These are phyloP conservation scores for Platichthys flesus DNA, from an alignment of 2,113 vertebrate genomes.

Conservation along the genomic window DNA sequence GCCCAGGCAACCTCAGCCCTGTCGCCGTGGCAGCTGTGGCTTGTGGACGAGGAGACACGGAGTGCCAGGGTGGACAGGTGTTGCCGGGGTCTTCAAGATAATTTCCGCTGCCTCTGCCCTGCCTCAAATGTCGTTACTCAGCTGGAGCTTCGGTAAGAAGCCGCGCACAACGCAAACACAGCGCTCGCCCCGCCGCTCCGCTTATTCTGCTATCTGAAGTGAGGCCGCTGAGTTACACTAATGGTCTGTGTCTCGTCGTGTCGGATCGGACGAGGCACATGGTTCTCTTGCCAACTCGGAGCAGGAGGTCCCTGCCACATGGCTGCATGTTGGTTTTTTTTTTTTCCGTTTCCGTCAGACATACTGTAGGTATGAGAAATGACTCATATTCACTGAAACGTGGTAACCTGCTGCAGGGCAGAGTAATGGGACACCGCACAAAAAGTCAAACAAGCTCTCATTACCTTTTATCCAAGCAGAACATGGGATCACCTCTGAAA, in stretches of 20 bases:
- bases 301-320: constrained; percentile 63
- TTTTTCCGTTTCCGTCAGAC: neutral
- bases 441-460: constrained; percentile 74
- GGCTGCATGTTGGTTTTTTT: constrained; percentile 25
- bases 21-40: constrained; percentile 67
- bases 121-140: constrained; percentile 53
- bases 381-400: constrained; percentile 58
- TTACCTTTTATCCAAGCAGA: constrained; percentile 72
- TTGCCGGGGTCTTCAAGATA: constrained; percentile 62
- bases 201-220: constrained; percentile 13
- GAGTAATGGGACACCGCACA: constrained; percentile 61
- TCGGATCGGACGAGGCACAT: constrained; percentile 48
- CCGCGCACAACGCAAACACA: constrained; percentile 34
- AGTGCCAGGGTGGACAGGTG: constrained; percentile 72
- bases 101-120: constrained; percentile 42
- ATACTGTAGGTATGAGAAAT: constrained; percentile 54
- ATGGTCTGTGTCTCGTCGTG: constrained; percentile 52
- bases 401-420: constrained; percentile 54
- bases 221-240: constrained; percentile 55
- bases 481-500: constrained; percentile 59
- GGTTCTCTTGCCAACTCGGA: constrained; percentile 45
- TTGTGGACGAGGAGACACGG: constrained; percentile 40
- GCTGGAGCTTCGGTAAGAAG: constrained; percentile 64
- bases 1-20: constrained; percentile 66
- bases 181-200: constrained; percentile 3